These are phyloP conservation scores for Ispidina lecontei DNA, from an alignment of 2,797 vertebrate species.

Conservation along the genomic window DNA sequence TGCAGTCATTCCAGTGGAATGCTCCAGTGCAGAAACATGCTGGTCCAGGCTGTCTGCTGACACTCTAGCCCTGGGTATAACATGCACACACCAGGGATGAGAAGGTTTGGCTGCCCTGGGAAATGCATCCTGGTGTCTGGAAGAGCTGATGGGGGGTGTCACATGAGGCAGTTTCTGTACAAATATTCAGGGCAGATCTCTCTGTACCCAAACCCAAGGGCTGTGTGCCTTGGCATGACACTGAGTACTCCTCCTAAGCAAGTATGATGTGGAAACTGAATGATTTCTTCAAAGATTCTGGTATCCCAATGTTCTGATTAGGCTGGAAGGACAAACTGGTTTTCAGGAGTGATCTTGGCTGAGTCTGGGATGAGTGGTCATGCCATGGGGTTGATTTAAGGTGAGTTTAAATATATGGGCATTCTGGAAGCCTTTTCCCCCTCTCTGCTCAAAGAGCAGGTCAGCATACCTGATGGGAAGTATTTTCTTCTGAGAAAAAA, in stretches of 20 bases:
- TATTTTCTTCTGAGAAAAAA: background rate
- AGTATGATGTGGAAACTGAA: background rate
- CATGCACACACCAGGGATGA: background rate
- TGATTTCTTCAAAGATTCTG: background rate
- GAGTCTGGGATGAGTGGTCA: background rate
- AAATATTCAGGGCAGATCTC: background rate
- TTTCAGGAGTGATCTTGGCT: background rate
- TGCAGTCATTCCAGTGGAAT: slow-evolving; percentile 11
- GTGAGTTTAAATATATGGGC: background rate
- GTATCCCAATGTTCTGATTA: background rate
- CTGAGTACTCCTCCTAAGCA: background rate
- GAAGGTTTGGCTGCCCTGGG: background rate
- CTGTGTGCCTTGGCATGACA: background rate
- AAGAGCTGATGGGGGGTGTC: background rate
- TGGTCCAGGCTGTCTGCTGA: background rate
- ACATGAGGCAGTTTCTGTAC: background rate
- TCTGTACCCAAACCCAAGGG: background rate
- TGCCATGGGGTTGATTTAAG: background rate
- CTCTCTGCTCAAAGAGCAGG: background rate
- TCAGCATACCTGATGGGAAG: background rate
- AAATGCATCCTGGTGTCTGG: background rate
- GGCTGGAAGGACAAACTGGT: background rate
- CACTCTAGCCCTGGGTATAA: slow-evolving; percentile 2
- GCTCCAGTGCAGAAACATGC: background rate
- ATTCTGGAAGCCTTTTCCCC: background rate